Evolutionary conservation across 2,888 invertebrate species (phyloP), one percentile per base, ranked within the genome.

Genomic region (Empis stercorea): DNA sequence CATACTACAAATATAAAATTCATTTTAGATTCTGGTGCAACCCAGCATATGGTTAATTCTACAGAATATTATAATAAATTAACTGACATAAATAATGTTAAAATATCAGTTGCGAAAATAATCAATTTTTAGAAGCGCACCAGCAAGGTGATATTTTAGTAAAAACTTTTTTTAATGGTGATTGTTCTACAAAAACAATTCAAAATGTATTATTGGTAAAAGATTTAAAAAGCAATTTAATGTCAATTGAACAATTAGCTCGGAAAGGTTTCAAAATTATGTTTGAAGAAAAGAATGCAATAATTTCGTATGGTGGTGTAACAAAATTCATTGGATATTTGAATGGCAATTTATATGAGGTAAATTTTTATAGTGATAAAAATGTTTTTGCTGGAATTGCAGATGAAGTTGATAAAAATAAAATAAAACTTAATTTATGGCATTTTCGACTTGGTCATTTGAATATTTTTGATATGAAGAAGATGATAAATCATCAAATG

Each of bases 361-460:
- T 36, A 14, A 36, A 36, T 7, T 14, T 15, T 14, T 14, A 36
- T 5, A 36, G 9, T 36, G 14, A 36, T 9, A 14, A 3, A 14
- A 14, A 14, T 9, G 15, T 6, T 9, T 36, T 14, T 36, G n/a
- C 10, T 3, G n/a, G n/a, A n/a, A 36, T 10, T 9, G 7, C 36
- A 32, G 36, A 36, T n/a, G n/a, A n/a, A n/a, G n/a, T 14, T 9
- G 14, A 36, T 36, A 30, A 4, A 36, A 36, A 36, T 36, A 36
- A 36, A n/a, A 36, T 14, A 5, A 14, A 36, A 9, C n/a, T 36
- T 14, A 20, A 36, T 17, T 43, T 30, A 4, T 51, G 49, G 46
- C 46, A 49, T 39, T 30, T 38, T n/a, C 15, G 51, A 23, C 46
- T 38, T 36, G 51, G 49, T 14, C 51, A 52, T 15, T 41, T 48